Conservation (phyloP, 2,888 invertebrate species). For the Melipona beecheii region DNA sequence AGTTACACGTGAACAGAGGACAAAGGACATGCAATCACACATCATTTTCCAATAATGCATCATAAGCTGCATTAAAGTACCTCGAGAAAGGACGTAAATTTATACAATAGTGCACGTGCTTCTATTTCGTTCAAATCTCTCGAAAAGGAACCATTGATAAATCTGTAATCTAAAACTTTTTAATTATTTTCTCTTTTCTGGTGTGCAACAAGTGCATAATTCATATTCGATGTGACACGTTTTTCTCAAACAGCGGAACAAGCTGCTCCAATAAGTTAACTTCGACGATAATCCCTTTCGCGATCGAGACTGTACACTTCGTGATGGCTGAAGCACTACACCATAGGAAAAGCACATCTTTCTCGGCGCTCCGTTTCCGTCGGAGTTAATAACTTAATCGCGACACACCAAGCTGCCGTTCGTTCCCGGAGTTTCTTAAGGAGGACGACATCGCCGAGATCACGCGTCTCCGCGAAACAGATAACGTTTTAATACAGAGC, state of each 20-base stretch:
- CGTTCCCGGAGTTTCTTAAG: slow-evolving; percentile 62
- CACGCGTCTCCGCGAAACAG: slow-evolving; percentile 67
- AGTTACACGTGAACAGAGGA: slow-evolving; percentile 22
- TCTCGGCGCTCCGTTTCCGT: slow-evolving; percentile 21
- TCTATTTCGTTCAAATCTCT: too few species aligned
- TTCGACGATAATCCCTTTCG: not conserved
- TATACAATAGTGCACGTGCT: too few species aligned
- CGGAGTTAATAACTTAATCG: slow-evolving; percentile 60
- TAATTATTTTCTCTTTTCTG: too few species aligned
- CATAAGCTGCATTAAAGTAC: too few species aligned
- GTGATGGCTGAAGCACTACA: slow-evolving; percentile 6
- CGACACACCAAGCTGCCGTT: slow-evolving; percentile 32
- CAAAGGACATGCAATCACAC: slow-evolving; percentile 5
- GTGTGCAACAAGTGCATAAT: not conserved
- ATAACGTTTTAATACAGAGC: slow-evolving; percentile 79
- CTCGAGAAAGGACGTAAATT: too few species aligned
- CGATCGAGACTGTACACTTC: slow-evolving; percentile 2
- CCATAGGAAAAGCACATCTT: slow-evolving; percentile 36
- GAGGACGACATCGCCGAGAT: slow-evolving; percentile 54
- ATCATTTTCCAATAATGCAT: slow-evolving; percentile 61
- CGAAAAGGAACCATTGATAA: too few species aligned
- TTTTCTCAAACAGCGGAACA: not conserved
- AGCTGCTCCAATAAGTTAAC: not conserved
- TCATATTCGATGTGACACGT: not conserved
- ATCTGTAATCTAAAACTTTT: too few species aligned